Evolutionary conservation across 2,113 vertebrate genomes (phyloP).

Genomic region (Nerophis ophidion): DNA sequence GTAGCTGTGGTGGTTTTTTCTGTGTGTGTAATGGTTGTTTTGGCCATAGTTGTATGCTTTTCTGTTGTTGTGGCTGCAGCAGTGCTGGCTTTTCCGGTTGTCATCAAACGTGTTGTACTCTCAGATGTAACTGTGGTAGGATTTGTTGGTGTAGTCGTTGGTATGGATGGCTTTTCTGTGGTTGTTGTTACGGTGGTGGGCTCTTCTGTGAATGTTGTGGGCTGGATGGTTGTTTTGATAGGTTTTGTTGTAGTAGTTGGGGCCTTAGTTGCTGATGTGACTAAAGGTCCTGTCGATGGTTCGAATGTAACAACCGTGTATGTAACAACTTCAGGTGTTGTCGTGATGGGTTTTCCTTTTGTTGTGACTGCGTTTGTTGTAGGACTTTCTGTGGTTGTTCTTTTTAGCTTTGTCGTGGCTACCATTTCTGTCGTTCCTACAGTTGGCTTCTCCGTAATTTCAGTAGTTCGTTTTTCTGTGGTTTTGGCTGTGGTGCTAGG

Average conservation of each 20-base stretch:
- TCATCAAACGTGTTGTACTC: background rate
- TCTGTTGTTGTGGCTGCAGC: slow-evolving; percentile 1
- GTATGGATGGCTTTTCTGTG: background rate
- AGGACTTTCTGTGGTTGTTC: background rate
- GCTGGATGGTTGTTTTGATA: background rate
- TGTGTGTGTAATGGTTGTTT: slow-evolving; percentile 3
- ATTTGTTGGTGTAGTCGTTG: slow-evolving; percentile 3
- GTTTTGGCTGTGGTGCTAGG: background rate
- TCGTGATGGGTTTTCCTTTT: background rate
- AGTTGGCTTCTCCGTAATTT: background rate
- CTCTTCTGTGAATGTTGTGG: background rate
- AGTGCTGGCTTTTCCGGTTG: background rate
- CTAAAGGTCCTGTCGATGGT: background rate
- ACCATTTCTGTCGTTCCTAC: background rate
- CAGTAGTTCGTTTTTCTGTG: background rate
- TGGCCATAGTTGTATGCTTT: background rate
- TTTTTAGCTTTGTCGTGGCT: background rate
- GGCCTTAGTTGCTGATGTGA: background rate
- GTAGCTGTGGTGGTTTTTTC: background rate
- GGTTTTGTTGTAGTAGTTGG: background rate
- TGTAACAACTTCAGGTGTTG: background rate
- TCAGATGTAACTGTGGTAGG: background rate
- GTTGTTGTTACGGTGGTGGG: background rate
- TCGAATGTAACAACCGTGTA: background rate
- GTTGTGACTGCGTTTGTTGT: background rate